Conservation (phyloP, 2,888 invertebrate species). For the Philaethria dido region DNA sequence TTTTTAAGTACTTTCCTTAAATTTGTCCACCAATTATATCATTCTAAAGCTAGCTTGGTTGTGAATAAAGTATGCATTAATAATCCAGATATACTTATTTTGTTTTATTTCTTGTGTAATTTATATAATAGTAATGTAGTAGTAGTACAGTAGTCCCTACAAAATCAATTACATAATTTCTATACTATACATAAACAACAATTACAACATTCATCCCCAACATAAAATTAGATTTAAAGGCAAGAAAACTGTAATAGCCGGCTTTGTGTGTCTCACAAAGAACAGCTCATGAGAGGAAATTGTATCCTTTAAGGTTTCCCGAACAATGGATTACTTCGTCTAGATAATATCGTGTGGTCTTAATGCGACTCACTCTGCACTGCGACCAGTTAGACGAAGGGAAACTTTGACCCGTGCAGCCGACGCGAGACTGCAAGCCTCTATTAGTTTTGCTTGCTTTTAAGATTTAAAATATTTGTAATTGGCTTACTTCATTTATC, state of each 20-base stretch:
- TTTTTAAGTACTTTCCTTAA: too few relatives aligned
- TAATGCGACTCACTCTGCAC: constrained; percentile 1
- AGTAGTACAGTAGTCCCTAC: too few relatives aligned
- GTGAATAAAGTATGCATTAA: too few relatives aligned
- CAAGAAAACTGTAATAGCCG: constrained; percentile 8
- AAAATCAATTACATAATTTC: neutral
- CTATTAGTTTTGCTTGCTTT: neutral
- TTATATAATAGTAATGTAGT: too few relatives aligned
- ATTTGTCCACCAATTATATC: too few relatives aligned
- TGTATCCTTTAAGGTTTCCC: constrained; percentile 33
- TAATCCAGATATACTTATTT: too few relatives aligned
- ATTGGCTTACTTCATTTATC: neutral
- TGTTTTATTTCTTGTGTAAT: too few relatives aligned
- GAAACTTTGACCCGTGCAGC: neutral
- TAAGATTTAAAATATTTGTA: neutral
- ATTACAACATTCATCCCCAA: neutral
- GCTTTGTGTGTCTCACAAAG: constrained; percentile 31
- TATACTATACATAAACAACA: neutral
- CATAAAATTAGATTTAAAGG: constrained; percentile 22
- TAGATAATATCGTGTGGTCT: constrained; percentile 14
- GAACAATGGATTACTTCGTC: neutral
- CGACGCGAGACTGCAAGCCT: neutral
- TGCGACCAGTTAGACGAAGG: neutral
- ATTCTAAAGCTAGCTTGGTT: too few relatives aligned
- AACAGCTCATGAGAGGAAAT: constrained; percentile 21